Evolutionary conservation across 2,113 vertebrate species (phyloP).

Genomic region (Nibea coibor): DNA sequence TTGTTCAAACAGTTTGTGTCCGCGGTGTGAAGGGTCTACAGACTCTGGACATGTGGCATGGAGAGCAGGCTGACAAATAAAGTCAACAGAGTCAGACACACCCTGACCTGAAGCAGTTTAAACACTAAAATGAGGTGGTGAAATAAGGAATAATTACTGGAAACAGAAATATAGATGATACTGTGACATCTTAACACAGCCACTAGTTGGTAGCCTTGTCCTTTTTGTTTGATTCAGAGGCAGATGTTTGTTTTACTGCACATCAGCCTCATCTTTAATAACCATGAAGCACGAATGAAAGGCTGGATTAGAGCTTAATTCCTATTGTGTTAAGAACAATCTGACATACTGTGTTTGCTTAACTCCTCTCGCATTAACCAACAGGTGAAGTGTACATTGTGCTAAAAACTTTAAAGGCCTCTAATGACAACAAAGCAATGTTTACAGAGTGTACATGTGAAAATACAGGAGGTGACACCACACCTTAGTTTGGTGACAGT

Average conservation of each 20-base stretch:
- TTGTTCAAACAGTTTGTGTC: too few species aligned
- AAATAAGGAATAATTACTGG: too few species aligned
- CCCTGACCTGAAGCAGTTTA: too few species aligned
- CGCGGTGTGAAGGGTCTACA: too few species aligned
- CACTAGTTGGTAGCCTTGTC: conserved; percentile 69
- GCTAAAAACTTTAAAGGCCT: background rate
- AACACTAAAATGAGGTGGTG: too few species aligned
- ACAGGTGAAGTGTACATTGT: background rate
- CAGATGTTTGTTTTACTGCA: background rate
- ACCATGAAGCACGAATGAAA: background rate
- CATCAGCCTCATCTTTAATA: background rate
- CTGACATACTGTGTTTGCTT: too few species aligned
- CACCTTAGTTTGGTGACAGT: conserved; percentile 23
- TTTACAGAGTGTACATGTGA: background rate
- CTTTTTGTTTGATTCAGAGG: background rate
- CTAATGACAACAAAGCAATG: background rate
- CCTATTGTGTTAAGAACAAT: background rate
- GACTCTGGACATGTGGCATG: too few species aligned
- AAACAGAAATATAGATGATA: too few species aligned
- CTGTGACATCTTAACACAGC: background rate
- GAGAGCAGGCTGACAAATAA: too few species aligned
- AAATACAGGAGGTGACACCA: background rate
- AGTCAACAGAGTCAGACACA: too few species aligned
- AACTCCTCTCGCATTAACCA: background rate
- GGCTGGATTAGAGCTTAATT: background rate